phyloP scores from a whole-genome alignment of 2,888 invertebrate genomes.

The Zhengitettix transpicula region DNA sequence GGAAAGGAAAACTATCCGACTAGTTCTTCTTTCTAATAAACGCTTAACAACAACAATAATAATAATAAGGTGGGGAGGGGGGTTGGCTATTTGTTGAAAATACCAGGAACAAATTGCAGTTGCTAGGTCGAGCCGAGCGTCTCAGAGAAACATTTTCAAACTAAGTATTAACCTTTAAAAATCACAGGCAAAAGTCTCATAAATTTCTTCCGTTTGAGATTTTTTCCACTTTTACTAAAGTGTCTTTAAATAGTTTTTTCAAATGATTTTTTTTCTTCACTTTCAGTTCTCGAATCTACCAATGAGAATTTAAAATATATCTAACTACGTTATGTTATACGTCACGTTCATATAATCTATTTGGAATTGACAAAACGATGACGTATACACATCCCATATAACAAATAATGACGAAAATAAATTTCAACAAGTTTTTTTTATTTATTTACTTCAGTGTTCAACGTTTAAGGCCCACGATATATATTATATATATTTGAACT shows the following conservation, averaged over 20 bases:
- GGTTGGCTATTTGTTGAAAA: too few relatives aligned
- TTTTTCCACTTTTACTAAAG: not conserved
- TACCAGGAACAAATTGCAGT: too few relatives aligned
- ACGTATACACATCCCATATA: slow-evolving; percentile 8
- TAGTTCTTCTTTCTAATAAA: too few relatives aligned
- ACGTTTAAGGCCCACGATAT: slow-evolving; percentile 32
- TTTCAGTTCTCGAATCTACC: slow-evolving; percentile 1
- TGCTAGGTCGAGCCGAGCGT: not conserved
- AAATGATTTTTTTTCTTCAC: not conserved
- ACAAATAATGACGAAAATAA: slow-evolving; percentile 12
- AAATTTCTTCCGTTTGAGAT: not conserved
- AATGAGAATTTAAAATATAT: slow-evolving; percentile 1
- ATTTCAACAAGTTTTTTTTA: slow-evolving; percentile 10
- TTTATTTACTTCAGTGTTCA: slow-evolving; percentile 3
- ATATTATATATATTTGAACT: slow-evolving; percentile 24
- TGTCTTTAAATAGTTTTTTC: not conserved
- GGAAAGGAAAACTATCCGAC: too few relatives aligned
- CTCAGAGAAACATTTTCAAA: not conserved
- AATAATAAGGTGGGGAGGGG: too few relatives aligned
- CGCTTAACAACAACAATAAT: too few relatives aligned
- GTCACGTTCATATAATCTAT: slow-evolving; percentile 2
- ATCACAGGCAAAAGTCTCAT: not conserved
- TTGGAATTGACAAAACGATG: slow-evolving; percentile 8
- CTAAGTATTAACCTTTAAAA: not conserved
- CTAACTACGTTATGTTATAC: not conserved